These are phyloP conservation scores for Illadopsis cleaveri DNA, from an alignment of 2,113 vertebrate species.

Conservation along the genomic window DNA sequence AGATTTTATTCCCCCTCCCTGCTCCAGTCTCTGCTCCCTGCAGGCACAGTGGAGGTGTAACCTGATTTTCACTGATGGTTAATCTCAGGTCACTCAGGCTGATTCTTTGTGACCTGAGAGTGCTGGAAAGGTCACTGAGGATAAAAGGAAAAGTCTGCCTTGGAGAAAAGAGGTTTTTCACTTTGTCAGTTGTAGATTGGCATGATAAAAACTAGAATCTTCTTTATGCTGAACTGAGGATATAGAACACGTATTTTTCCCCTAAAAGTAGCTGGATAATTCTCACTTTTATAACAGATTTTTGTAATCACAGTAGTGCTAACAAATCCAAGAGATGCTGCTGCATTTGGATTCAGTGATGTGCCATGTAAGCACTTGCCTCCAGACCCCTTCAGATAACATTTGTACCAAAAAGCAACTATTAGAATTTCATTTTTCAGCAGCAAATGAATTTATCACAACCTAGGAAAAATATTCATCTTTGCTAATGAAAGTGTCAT, in stretches of 20 bases:
- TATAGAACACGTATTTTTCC: not conserved
- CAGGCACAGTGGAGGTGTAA: not conserved
- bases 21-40: not conserved
- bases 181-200: not conserved
- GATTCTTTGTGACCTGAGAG: not conserved
- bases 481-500: not conserved
- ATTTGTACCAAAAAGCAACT: constrained; percentile 42
- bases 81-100: not conserved
- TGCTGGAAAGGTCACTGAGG: not conserved
- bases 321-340: constrained; percentile 24
- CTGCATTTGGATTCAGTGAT: not conserved
- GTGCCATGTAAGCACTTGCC: not conserved
- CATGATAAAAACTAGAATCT: not conserved
- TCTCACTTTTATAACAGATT: not conserved
- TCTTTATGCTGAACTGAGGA: not conserved
- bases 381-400: not conserved
- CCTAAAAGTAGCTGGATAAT: not conserved
- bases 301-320: not conserved
- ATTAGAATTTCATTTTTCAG: constrained; percentile 40
- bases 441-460: not conserved
- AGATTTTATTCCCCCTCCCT: not conserved
- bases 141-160: constrained; percentile 30
- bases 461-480: not conserved
- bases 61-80: not conserved
- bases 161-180: constrained; percentile 9